A percentile compares a stretch with the other conserved stretches of the same genome.
phyloP scores from a whole-genome alignment of 2,888 invertebrate genomes.

The Anoncus sp. region DNA sequence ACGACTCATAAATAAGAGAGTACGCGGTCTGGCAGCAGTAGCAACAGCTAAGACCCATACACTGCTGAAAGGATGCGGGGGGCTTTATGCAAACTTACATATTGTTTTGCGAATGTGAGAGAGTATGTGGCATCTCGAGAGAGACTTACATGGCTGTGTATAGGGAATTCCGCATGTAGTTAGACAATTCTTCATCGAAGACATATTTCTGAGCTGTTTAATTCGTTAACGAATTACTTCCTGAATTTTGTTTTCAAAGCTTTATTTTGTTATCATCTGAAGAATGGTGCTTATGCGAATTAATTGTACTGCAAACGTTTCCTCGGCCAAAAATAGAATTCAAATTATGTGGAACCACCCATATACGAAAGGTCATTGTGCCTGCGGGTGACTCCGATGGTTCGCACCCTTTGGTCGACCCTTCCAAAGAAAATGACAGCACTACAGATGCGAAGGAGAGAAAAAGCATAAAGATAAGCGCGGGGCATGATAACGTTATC shows the following conservation, averaged over 20 bases:
- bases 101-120: slow-evolving; percentile 51
- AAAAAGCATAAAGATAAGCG: slow-evolving; percentile 6
- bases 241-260: no score
- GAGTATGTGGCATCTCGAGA: slow-evolving; percentile 16
- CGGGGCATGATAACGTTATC: slow-evolving; percentile 9
- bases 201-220: no score
- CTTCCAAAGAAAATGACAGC: slow-evolving; percentile 14
- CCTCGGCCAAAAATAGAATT: neutral
- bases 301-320: neutral
- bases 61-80: slow-evolving; percentile 8
- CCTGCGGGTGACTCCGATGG: neutral
- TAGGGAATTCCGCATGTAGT: neutral
- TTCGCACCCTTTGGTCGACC: slow-evolving; percentile 9
- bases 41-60: slow-evolving; percentile 40
- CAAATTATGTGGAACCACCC: neutral
- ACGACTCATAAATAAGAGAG: slow-evolving; percentile 74
- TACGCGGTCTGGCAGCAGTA: slow-evolving; percentile 33
- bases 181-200: neutral
- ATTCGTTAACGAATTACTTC: no score
- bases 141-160: slow-evolving; percentile 12
- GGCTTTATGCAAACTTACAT: slow-evolving; percentile 60
- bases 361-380: neutral
- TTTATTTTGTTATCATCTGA: no score
- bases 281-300: no score
- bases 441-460: neutral